Conservation (phyloP, 2,113 vertebrate species). For the Okapia johnstoni region DNA sequence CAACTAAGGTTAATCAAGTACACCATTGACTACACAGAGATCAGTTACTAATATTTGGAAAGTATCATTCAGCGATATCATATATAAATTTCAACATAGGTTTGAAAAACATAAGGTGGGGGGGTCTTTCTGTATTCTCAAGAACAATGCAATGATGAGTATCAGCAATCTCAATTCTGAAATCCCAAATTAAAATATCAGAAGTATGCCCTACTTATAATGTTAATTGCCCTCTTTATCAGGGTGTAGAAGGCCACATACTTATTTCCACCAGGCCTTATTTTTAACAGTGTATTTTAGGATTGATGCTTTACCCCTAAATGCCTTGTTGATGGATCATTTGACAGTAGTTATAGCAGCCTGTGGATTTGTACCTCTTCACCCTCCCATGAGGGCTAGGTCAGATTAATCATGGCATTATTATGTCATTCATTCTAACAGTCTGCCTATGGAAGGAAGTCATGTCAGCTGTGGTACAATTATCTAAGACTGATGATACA, state of each 20-base stretch:
- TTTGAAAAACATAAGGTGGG: background rate
- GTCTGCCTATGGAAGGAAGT: conserved; percentile 66
- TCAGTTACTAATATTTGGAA: background rate
- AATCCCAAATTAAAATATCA: background rate
- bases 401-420: background rate
- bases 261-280: background rate
- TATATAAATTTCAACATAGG: background rate
- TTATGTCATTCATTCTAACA: conserved; percentile 42
- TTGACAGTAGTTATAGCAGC: background rate
- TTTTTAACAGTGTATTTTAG: background rate
- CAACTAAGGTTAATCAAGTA: background rate
- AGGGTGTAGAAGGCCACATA: background rate
- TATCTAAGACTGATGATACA: conserved; percentile 53
- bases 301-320: background rate
- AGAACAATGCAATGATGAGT: background rate
- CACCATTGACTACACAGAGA: background rate
- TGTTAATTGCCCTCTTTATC: background rate
- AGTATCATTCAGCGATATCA: background rate
- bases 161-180: background rate
- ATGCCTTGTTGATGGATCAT: background rate
- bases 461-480: conserved; percentile 58
- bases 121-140: background rate
- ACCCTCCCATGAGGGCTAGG: background rate
- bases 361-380: background rate
- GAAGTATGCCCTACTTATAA: background rate